These are phyloP conservation scores for Potamarius usumacintae DNA, from an alignment of 2,113 vertebrate species.

Conservation along the genomic window DNA sequence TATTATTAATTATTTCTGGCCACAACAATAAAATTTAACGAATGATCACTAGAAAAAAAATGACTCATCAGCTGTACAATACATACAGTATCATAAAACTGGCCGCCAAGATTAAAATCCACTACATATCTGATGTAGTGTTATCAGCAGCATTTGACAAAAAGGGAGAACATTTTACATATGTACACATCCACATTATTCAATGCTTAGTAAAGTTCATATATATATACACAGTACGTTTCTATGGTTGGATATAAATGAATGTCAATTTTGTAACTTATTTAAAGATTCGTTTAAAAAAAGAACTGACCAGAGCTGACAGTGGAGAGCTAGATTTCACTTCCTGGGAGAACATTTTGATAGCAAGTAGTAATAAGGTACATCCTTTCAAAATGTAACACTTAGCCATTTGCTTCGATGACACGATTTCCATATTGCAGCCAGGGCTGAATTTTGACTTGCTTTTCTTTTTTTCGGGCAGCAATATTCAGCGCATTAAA, in stretches of 20 bases:
- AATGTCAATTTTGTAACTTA: conserved; percentile 79
- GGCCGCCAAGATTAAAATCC: conserved; percentile 70
- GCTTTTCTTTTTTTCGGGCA: conserved; percentile 22
- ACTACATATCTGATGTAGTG: conserved; percentile 66
- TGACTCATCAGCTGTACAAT: conserved; percentile 93
- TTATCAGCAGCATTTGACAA: conserved; percentile 64
- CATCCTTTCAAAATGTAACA: conserved; percentile 74
- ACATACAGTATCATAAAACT: conserved; percentile 96
- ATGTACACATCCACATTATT: conserved; percentile 90
- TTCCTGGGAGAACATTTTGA: conserved; percentile 61
- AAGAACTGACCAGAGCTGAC: conserved; percentile 71
- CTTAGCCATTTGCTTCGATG: conserved; percentile 52
- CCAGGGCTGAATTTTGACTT: conserved; percentile 40
- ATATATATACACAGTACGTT: conserved; percentile 87
- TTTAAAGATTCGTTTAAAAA: conserved; percentile 52
- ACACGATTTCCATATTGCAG: conserved; percentile 69
- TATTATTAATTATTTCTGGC: conserved; percentile 82
- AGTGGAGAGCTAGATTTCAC: conserved; percentile 71
- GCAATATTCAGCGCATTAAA: conserved; percentile 37
- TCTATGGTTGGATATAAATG: conserved; percentile 84
- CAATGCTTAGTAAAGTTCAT: conserved; percentile 81
- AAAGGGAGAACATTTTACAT: conserved; percentile 80
- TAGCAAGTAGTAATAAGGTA: conserved; percentile 75
- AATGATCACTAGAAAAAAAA: conserved; percentile 91
- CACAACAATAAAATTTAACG: conserved; percentile 99